These are phyloP conservation scores for Creontiades dilutus DNA, from an alignment of 2,888 invertebrate species.

Conservation along the genomic window DNA sequence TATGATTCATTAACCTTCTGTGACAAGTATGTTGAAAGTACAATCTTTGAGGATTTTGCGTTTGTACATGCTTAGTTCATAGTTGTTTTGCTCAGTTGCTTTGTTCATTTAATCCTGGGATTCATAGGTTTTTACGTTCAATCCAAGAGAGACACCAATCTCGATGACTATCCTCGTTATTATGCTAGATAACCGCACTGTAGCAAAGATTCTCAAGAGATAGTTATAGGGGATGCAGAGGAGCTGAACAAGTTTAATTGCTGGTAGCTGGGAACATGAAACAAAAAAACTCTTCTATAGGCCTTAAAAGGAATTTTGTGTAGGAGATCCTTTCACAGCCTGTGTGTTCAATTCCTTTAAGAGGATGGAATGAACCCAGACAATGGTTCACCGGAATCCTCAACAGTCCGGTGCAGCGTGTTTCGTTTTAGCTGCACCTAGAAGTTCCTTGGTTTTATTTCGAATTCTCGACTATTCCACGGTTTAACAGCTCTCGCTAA, in stretches of 20 bases:
- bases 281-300: not conserved
- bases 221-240: not conserved
- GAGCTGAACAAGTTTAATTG: conserved; percentile 3
- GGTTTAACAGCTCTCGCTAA: conserved; percentile 10
- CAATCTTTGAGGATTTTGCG: no score
- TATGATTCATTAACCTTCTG: no score
- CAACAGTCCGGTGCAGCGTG: conserved; percentile 10
- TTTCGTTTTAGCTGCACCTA: not conserved
- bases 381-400: conserved; percentile 7
- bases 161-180: no score
- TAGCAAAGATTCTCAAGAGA: no score
- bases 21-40: no score
- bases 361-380: conserved; percentile 10
- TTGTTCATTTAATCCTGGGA: no score
- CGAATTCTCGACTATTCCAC: conserved; percentile 24
- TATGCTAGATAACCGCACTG: no score
- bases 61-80: no score
- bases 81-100: no score
- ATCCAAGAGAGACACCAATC: no score
- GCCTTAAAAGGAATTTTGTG: conserved; percentile 29
- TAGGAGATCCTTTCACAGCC: conserved; percentile 10
- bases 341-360: conserved; percentile 20
- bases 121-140: no score
- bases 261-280: not conserved
- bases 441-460: not conserved